Evolutionary conservation across 2,888 invertebrate species (phyloP).

Genomic region (Melinaea menophilus): DNA sequence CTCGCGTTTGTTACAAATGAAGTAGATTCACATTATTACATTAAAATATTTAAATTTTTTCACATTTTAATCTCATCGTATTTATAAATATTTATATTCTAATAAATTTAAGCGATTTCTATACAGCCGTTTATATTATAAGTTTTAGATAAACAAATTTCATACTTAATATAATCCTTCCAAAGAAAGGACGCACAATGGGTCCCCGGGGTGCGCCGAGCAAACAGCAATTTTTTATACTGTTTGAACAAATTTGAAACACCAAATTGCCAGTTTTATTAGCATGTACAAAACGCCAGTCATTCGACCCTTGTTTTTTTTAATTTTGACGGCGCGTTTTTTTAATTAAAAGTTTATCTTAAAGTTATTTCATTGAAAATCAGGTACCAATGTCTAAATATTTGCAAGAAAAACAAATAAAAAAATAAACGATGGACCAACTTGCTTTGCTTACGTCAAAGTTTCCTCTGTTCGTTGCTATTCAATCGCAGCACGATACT

Average conservation of each 20-base stretch:
- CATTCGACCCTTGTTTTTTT: conserved; percentile 13
- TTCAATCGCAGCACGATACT: not conserved
- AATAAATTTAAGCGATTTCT: too few species aligned
- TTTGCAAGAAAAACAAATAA: not conserved
- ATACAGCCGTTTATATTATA: not conserved
- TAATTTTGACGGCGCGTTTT: conserved; percentile 15
- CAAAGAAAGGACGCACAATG: conserved; percentile 25
- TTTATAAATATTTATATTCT: too few species aligned
- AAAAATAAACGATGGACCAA: too few species aligned
- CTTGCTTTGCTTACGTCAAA: not conserved
- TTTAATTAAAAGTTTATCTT: conserved; percentile 5
- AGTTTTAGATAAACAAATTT: conserved; percentile 15
- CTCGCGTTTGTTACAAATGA: not conserved
- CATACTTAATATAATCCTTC: conserved; percentile 20
- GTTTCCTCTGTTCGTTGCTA: conserved; percentile 1
- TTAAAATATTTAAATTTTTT: too few species aligned
- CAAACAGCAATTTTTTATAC: conserved; percentile 25
- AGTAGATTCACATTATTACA: not conserved
- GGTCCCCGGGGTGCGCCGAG: conserved; percentile 21
- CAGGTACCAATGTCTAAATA: not conserved
- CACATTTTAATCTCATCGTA: too few species aligned
- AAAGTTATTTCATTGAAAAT: not conserved
- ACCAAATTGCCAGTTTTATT: conserved; percentile 28
- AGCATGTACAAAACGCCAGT: conserved; percentile 24
- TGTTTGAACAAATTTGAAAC: conserved; percentile 26